Base-by-base conservation (phyloP, 1,140 invertebrate species). In the Ceratitis capitata region DNA sequence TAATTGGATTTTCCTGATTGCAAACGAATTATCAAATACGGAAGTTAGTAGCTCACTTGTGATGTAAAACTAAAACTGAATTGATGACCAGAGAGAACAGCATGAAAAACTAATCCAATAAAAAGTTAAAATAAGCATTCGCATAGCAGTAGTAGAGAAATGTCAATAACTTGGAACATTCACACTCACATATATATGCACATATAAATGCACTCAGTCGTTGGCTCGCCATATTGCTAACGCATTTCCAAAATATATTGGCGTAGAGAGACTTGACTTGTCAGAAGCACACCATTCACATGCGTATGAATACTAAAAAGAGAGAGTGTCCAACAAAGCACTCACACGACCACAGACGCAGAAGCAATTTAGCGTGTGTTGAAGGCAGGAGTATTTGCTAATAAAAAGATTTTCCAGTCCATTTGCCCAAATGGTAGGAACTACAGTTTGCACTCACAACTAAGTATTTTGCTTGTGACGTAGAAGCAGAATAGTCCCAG, bases 331-430 rank as follows among this genome's bases (percentile, higher is more conserved):
- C 49, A 58, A 61, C 19, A 7, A 45, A 29, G 49, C 35, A 23
- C 14, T 4, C 35, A 6, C 19, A 64, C n/a, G 29, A 26, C 19
- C 23, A 9, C 69, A 19, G 7, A 0, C 19, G 35, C 29, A 74
- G 4, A 9, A 35, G 6, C 39, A 10, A 12, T 23, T 45, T 26
- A 45, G 14, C n/a, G 64, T 35, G 39, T 78, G 69, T 19, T n/a
- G 69, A 14, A 45, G 26, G 3, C 19, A 26, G 35, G n/a, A 9
- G n/a, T 78, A 39, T 26, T 78, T 78, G 69, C 26, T 49, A 29
- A 49, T 29, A 49, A 83, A 83, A 26, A 32, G 45, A 83, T 53
- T 83, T 83, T 83, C 49, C 51, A 49, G 82, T 83, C 82, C 47
- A 83, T 83, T 83, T 83, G 26, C 82, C 12, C 29, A 51, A 83